Conservation (phyloP, 2,888 invertebrate genomes). For the Orchestes rusci region DNA sequence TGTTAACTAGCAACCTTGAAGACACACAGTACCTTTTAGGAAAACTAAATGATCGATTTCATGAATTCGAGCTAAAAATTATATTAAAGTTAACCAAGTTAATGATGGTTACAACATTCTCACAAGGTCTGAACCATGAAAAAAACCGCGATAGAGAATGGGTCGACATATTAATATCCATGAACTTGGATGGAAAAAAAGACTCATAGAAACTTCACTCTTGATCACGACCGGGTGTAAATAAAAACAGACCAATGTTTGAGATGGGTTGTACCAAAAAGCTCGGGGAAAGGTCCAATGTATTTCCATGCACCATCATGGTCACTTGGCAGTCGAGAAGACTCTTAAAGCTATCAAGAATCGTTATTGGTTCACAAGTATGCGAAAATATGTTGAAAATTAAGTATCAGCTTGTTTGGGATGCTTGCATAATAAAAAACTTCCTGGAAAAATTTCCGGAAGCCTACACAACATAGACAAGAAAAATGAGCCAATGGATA, state of each 20-base stretch:
- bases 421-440: too few relatives aligned
- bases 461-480: constrained; percentile 13
- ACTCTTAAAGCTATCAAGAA: constrained; percentile 26
- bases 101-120: constrained; percentile 1
- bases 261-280: constrained; percentile 23
- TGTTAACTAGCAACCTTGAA: constrained; percentile 5
- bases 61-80: constrained; percentile 1
- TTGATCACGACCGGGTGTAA: too few relatives aligned
- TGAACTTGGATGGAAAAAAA: too few relatives aligned
- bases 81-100: constrained; percentile 1
- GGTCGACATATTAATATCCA: neutral
- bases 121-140: constrained; percentile 1
- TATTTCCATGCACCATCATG: constrained; percentile 29
- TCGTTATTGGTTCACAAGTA: constrained; percentile 29
- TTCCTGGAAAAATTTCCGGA: constrained; percentile 27
- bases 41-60: constrained; percentile 3
- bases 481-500: constrained; percentile 28
- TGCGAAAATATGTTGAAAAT: constrained; percentile 28
- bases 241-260: constrained; percentile 15
- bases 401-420: too few relatives aligned
- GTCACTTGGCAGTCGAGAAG: constrained; percentile 31
- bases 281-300: constrained; percentile 2
- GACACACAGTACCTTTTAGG: constrained; percentile 2
- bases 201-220: too few relatives aligned
- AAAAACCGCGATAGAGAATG: constrained; percentile 1